Percentiles rank a stretch among this genome's conserved stretches.
Evolutionary conservation across 1,140 invertebrate genomes (phyloP).

Genomic region (Leguminivora glycinivorella): DNA sequence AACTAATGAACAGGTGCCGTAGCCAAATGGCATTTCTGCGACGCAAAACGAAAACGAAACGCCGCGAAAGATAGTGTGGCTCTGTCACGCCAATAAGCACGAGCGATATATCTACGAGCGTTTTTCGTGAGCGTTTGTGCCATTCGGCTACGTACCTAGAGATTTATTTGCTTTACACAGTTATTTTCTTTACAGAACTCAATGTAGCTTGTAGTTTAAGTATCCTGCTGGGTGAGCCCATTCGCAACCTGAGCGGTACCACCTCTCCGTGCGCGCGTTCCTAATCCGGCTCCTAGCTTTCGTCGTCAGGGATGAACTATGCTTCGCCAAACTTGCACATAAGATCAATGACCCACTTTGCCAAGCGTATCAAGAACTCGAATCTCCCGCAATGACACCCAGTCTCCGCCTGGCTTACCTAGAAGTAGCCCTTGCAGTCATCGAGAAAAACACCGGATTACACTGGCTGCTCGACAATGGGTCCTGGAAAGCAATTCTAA

Average conservation of each 20-base stretch:
- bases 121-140: too few species aligned
- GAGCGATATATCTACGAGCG: too few species aligned
- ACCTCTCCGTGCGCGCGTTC: constrained; percentile 65
- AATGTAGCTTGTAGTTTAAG: constrained; percentile 27
- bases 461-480: constrained; percentile 58
- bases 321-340: constrained; percentile 56
- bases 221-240: constrained; percentile 50
- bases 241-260: constrained; percentile 46
- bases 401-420: constrained; percentile 64
- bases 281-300: constrained; percentile 56
- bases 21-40: too few species aligned
- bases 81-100: too few species aligned
- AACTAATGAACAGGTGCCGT: too few species aligned
- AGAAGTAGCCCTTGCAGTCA: constrained; percentile 58
- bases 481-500: constrained; percentile 63
- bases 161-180: not conserved
- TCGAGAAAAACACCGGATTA: constrained; percentile 58
- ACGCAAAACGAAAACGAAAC: too few species aligned
- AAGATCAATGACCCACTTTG: constrained; percentile 48
- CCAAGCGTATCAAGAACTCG: constrained; percentile 53
- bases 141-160: too few species aligned
- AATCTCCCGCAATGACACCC: constrained; percentile 47
- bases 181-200: not conserved
- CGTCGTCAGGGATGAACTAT: constrained; percentile 48
- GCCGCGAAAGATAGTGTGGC: too few species aligned